Percentiles rank a stretch among this genome's conserved stretches.
Evolutionary conservation across 2,888 invertebrate genomes (phyloP).

Genomic region (Adelphocoris suturalis): DNA sequence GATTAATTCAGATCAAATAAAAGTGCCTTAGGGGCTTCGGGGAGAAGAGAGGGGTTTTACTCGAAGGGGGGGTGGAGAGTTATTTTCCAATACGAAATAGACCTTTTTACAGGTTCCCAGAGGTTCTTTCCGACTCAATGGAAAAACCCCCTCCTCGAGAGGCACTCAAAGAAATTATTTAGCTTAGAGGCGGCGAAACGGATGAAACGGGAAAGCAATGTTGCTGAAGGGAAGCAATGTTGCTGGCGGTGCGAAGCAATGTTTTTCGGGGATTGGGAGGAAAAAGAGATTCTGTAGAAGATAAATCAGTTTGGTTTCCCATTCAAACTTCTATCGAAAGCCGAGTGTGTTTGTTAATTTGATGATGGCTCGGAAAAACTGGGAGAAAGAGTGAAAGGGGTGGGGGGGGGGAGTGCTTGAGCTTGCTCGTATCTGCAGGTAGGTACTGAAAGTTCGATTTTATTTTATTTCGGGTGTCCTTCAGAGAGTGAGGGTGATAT

Average conservation of each 20-base stretch:
- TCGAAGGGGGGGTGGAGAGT: not conserved
- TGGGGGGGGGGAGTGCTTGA: not conserved
- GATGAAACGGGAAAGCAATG: not conserved
- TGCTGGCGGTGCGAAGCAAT: not conserved
- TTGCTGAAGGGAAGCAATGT: slow-evolving; percentile 5
- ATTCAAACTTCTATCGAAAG: slow-evolving; percentile 24
- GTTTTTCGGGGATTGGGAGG: not conserved
- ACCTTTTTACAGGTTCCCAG: slow-evolving; percentile 26
- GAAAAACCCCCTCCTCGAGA: slow-evolving; percentile 10
- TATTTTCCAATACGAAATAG: not conserved
- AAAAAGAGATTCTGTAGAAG: slow-evolving; percentile 4
- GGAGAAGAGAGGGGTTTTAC: not conserved
- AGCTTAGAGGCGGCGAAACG: not conserved
- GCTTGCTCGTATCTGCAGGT: too few species aligned
- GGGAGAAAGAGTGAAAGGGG: not conserved
- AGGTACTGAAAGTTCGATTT: too few species aligned
- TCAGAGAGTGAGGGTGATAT: too few species aligned
- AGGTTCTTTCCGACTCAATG: not conserved
- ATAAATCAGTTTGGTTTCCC: slow-evolving; percentile 35
- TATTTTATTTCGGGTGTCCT: too few species aligned
- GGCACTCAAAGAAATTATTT: slow-evolving; percentile 54
- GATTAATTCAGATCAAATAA: slow-evolving; percentile 34
- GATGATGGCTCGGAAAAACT: not conserved
- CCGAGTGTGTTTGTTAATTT: slow-evolving; percentile 33
- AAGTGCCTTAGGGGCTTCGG: not conserved